Conservation (phyloP, 2,888 invertebrate genomes). For the Junonia oenone region DNA sequence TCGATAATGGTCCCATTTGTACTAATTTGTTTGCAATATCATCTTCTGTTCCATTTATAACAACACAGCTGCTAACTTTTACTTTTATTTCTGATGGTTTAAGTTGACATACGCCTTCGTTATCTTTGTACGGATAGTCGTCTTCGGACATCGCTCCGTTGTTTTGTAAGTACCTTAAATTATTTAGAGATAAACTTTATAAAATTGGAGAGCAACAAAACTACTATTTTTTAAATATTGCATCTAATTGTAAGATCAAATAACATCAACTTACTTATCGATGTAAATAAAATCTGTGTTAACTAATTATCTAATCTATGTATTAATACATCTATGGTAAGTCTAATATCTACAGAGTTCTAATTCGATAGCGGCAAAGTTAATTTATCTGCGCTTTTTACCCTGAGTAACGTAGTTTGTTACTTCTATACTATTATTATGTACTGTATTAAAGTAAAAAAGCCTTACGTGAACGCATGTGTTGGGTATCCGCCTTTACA, state of each 20-base stretch:
- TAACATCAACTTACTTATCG: too few relatives aligned
- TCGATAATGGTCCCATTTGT: conserved; percentile 30
- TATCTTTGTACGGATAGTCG: conserved; percentile 30
- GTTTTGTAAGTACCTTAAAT: conserved; percentile 14
- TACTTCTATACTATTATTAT: too few relatives aligned
- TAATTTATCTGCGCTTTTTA: too few relatives aligned
- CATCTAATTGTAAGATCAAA: too few relatives aligned
- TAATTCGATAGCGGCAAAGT: too few relatives aligned
- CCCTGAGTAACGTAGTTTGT: too few relatives aligned
- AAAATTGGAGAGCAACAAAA: too few relatives aligned
- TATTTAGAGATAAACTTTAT: background rate
- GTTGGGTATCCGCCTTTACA: conserved; percentile 15
- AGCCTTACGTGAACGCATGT: conserved; percentile 1
- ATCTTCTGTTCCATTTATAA: conserved; percentile 18
- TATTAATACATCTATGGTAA: too few relatives aligned
- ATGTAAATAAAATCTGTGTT: too few relatives aligned
- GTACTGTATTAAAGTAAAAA: conserved; percentile 1
- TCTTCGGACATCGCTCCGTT: conserved; percentile 27
- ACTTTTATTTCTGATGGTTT: conserved; percentile 17
- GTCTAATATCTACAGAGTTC: too few relatives aligned
- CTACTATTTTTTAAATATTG: too few relatives aligned
- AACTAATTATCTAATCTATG: too few relatives aligned
- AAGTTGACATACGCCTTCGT: conserved; percentile 13
- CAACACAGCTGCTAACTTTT: conserved; percentile 24
- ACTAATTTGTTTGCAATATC: conserved; percentile 25